Evolutionary conservation across 2,888 invertebrate genomes (phyloP), one percentile per base, ranked within the genome.

Genomic region (Orchestes rusci): DNA sequence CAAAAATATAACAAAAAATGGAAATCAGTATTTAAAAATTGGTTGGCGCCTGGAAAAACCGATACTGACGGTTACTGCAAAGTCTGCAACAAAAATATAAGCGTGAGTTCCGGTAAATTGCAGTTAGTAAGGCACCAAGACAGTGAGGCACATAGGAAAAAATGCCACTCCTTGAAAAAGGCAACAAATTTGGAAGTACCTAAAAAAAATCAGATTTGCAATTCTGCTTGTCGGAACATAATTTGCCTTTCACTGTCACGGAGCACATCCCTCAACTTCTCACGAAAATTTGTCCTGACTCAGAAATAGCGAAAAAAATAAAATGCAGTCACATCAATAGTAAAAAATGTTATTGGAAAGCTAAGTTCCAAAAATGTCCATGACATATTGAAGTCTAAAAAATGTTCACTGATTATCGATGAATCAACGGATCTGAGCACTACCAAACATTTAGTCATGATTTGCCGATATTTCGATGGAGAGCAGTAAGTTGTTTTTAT

Each of bases 251-350:
- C 18, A 36, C 16, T n/a, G 17, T 49, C 16, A 48, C 48, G 45
- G 45, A 51, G 10, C 51, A 51, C 40, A 27, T 51, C 10, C 35
- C 45, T 31, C 13, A 43, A 18, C 35, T 54, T 2, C 8, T 52
- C 4, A 13, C 19, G 7, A 38, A 39, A 29, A 32, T 50, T 23
- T 53, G 39, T 30, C 40, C 43, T 13, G 55, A 57, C 34, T 56
- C 53, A 4, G 33, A 40, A 33, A 48, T 56, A 19, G 53, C 53
- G 5, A 48, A 53, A 31, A 17, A 45, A 20, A 36, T 57, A 8
- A 45, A 52, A 38, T 47, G 47, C 43, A 16, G 35, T 16, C 15
- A 51, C 45, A 28, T 20, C 20, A 15, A 29, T 57, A 16, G 16
- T 42, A 4, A 29, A 16, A 5, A 28, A 42, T 12, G 16, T 35